Base-by-base conservation (phyloP, 2,888 invertebrate genomes). In the Chrysotoxum bicinctum region DNA sequence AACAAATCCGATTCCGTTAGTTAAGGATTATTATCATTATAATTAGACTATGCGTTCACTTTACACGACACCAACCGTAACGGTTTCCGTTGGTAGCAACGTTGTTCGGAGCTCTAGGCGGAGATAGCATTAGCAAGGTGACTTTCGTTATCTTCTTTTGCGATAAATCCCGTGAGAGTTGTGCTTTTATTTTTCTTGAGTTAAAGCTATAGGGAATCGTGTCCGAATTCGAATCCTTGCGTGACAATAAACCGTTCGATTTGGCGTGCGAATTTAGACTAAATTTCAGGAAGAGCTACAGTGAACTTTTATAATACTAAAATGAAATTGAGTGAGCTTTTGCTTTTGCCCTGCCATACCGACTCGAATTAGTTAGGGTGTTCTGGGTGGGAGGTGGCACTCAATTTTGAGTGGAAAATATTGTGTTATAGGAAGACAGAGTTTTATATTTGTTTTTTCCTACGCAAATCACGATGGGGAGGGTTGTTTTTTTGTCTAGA, bases 251-350 rank as follows among this genome's bases (percentile, higher is more conserved):
- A 84, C 72, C 54, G 72, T 76, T 58, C 81, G 58, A 69, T 64
- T 54, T 85, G 81, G 12, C 73, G 81, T 54, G 50, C 77, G 76
- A 73, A 9, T 81, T 52, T 73, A 58, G 69, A 85, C 85, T 85
- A 77, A 85, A 73, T 76, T 56, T 30, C 56, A 56, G 35, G 16
- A 73, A 43, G 73, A 60, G 45, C 62, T 74, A 56, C 45, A 56
- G 52, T 69, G 76, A 85, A 77, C 81, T 81, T 85, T 85, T 81
- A 85, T 81, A 85, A 81, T 73, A 85, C 68, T 77, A 72, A 23
- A 58, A 69, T 35, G 7, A 54, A 66, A 37, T 60, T 79, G 85
- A 85, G 85, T 62, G 76, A 77, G 73, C 72, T 81, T 85, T 72
- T 58, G 10, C 12, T 4, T 30, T 1, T 8, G 30, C 16, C 58